These are phyloP conservation scores for Cinclus cinclus DNA, from an alignment of 2,113 vertebrate species.

Conservation along the genomic window DNA sequence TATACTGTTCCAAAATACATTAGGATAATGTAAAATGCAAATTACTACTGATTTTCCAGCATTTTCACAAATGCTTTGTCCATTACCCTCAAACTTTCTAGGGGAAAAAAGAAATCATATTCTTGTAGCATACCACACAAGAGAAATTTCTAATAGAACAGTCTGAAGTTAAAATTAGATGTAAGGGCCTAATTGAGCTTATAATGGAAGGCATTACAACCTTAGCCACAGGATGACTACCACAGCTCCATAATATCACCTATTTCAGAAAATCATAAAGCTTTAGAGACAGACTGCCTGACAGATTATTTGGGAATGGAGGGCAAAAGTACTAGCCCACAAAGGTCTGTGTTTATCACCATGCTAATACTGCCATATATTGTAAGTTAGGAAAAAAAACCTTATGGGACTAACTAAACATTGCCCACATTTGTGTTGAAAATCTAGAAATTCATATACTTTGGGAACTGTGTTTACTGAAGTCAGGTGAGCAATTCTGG, in stretches of 20 bases:
- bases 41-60: slow-evolving; percentile 55
- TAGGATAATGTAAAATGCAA: slow-evolving; percentile 62
- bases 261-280: slow-evolving; percentile 1
- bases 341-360: not conserved
- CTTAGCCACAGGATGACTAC: not conserved
- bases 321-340: not conserved
- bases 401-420: not conserved
- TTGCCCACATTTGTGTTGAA: not conserved
- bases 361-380: not conserved
- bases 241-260: not conserved
- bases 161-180: slow-evolving; percentile 46
- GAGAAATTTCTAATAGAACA: slow-evolving; percentile 46
- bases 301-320: not conserved
- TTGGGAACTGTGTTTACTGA: not conserved
- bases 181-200: slow-evolving; percentile 31
- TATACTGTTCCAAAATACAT: slow-evolving; percentile 45
- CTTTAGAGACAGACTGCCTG: not conserved
- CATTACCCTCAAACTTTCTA: slow-evolving; percentile 55
- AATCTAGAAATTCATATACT: not conserved
- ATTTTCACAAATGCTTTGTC: slow-evolving; percentile 50
- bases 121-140: slow-evolving; percentile 8
- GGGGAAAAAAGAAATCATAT: not conserved
- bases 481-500: not conserved
- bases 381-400: not conserved
- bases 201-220: slow-evolving; percentile 45